Base-by-base conservation (phyloP, 2,888 invertebrate genomes). In the Melinopterus prodromus region DNA sequence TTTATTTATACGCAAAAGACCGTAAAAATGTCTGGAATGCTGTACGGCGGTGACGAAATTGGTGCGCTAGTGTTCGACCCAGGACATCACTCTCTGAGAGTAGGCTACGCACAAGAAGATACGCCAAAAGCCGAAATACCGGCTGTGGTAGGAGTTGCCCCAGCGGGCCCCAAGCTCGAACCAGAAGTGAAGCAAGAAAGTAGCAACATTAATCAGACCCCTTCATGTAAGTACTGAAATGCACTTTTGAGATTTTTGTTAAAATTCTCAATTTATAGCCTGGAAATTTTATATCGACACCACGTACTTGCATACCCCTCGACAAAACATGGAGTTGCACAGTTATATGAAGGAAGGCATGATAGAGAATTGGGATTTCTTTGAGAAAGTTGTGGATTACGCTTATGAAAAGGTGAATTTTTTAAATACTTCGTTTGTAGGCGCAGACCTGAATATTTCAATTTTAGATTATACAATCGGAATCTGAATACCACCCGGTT, bases 41-140 rank as follows among this genome's bases (percentile, higher is more conserved):
- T 97, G 79, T 97, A 96, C 84, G 96, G 96, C n/a, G 96, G 96
- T 38, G 99, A 99, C 91, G 99, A 99, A 90, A 99, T 99, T 83
- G 99, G 99, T 9, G 99, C 99, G 0, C 89, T 99, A 83, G 99
- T 99, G 53, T 98, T 99, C 87, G 99, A 99, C 89, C 95, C 98
- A 7, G 99, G 98, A 0, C 96, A 97, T 85, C 95, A 96, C 90
- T 96, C 97, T 0, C 90, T 98, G 78, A 91, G 98, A 80, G 97
- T 97, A 76, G 98, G 98, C 78, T 98, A 97, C 91, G 98, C 98
- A 7, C 98, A 98, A 86, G 99, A 99, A 89, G 99, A 99, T 88
- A 97, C 97, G n/a, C 99, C 99, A 2, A 99, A 99, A 91, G 97
- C 98, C 1, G 99, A 99, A 91, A 98, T 99, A 80, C 98, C 99